Percentiles rank a stretch among this genome's conserved stretches.
phyloP scores from a whole-genome alignment of 2,113 vertebrate genomes.

The Scomber scombrus region DNA sequence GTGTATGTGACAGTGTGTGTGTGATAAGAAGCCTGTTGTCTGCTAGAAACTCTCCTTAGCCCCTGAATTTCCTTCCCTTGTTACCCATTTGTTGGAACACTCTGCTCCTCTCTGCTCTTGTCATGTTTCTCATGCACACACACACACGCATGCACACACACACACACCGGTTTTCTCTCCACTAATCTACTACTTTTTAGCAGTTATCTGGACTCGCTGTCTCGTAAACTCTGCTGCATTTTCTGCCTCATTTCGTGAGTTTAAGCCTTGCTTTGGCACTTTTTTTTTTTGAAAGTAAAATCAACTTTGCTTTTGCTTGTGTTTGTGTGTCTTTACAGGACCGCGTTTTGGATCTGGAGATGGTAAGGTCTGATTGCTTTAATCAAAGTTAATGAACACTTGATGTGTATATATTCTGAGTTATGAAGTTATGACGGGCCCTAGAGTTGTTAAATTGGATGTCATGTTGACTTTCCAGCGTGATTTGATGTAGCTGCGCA shows the following conservation, averaged over 20 bases:
- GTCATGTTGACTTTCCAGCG: constrained; percentile 11
- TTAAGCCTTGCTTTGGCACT: background rate
- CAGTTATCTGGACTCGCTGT: constrained; percentile 14
- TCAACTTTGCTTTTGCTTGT: background rate
- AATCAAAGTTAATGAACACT: background rate
- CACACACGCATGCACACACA: constrained; percentile 10
- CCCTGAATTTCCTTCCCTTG: constrained; percentile 47
- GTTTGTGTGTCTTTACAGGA: constrained; percentile 75
- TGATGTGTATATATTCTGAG: background rate
- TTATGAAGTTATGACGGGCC: background rate
- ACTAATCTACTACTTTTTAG: constrained; percentile 26
- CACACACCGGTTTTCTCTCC: background rate
- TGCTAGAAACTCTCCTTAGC: constrained; percentile 39
- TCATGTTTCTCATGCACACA: constrained; percentile 23
- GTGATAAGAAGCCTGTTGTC: constrained; percentile 58
- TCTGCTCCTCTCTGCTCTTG: constrained; percentile 26
- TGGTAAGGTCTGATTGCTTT: constrained; percentile 70
- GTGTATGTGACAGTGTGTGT: background rate
- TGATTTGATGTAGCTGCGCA: constrained; percentile 1
- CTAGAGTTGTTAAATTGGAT: constrained; percentile 13
- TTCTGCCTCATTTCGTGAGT: background rate
- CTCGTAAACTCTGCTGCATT: background rate
- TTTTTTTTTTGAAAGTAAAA: background rate
- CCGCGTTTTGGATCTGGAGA: constrained; percentile 80
- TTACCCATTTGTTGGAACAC: constrained; percentile 60